Base-by-base conservation (phyloP, 92 coral and sea anemone genomes). In the Siderastrea siderea region DNA sequence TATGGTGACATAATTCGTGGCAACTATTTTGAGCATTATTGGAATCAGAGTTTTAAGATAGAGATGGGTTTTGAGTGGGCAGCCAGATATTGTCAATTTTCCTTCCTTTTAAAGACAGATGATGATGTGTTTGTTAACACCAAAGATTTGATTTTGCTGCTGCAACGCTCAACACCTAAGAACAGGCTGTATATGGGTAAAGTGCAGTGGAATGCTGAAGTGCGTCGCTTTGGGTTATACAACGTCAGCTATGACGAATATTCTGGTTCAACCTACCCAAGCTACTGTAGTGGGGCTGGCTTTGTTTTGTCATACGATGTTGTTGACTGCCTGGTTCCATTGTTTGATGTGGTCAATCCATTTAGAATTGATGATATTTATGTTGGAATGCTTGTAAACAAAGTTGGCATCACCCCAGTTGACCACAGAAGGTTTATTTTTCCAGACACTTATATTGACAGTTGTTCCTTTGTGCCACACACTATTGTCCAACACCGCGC, bases 21-120 rank as follows among this genome's bases (percentile, higher is more conserved):
- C n/a, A 45, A 67, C 61, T 80, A 80, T 61, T 80, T 14, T 48
- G 84, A 80, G 26, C 72, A 80, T 50, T 80, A 66, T 53, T 67
- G 75, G 75, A 80, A 80, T 11, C 74, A 80, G 66, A 68, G 74
- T 65, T 48, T 80, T 47, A 80, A 80, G 75, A 53, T 80, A 50
- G 75, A 50, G 67, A 66, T 68, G 75, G 85, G 85, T 3, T 80
- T 67, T 67, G 85, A 80, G 50, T 80, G 85, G 85, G 85, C 85
- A 26, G 85, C 65, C 3, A 80, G 75, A 54, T 67, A 80, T 44
- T 80, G 75, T 52, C 67, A 62, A 7, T 79, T 79, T 49, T 63
- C 73, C 17, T 79, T 16, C 47, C 73, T 79, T 19, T 54, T 80
- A 38, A 80, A 80, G 47, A 50, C 84, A 65, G 84, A 80, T 19